phyloP scores from a whole-genome alignment of 1,140 invertebrate genomes.

The Asbolus verrucosus region DNA sequence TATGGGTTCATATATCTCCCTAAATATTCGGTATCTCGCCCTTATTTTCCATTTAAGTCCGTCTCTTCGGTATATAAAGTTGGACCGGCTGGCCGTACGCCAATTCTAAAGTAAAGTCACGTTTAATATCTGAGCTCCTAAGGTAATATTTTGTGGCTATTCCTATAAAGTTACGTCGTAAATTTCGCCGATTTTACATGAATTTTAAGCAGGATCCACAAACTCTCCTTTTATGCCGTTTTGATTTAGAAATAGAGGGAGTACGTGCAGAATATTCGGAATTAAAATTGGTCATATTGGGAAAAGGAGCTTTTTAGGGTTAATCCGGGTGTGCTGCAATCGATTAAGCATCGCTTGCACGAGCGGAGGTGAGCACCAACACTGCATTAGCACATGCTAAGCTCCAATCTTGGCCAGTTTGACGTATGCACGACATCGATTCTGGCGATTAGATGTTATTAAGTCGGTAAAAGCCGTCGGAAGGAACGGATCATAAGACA shows the following conservation, averaged over 20 bases:
- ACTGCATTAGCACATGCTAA: constrained; percentile 12
- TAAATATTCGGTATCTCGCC: constrained; percentile 55
- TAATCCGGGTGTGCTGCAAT: constrained; percentile 27
- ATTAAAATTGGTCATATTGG: constrained; percentile 20
- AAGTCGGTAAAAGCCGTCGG: constrained; percentile 2
- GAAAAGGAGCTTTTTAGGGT: constrained; percentile 11
- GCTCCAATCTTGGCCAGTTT: background rate
- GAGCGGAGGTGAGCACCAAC: constrained; percentile 29
- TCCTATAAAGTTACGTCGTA: constrained; percentile 54
- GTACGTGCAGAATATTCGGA: constrained; percentile 29
- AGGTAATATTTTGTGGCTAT: constrained; percentile 56
- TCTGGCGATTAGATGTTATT: background rate
- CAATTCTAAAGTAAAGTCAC: constrained; percentile 48
- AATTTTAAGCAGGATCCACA: constrained; percentile 49
- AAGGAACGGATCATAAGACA: constrained; percentile 19
- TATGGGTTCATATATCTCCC: constrained; percentile 50
- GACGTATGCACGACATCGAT: background rate
- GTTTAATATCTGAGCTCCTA: constrained; percentile 52
- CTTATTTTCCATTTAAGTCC: constrained; percentile 57
- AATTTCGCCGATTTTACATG: constrained; percentile 52
- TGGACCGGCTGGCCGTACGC: constrained; percentile 39
- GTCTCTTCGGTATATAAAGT: constrained; percentile 52
- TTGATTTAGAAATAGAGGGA: constrained; percentile 32
- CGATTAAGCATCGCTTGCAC: constrained; percentile 24
- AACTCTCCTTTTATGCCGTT: constrained; percentile 30